These are phyloP conservation scores for Pseudomugil tenellus DNA, from an alignment of 2,797 vertebrate species.

Conservation along the genomic window DNA sequence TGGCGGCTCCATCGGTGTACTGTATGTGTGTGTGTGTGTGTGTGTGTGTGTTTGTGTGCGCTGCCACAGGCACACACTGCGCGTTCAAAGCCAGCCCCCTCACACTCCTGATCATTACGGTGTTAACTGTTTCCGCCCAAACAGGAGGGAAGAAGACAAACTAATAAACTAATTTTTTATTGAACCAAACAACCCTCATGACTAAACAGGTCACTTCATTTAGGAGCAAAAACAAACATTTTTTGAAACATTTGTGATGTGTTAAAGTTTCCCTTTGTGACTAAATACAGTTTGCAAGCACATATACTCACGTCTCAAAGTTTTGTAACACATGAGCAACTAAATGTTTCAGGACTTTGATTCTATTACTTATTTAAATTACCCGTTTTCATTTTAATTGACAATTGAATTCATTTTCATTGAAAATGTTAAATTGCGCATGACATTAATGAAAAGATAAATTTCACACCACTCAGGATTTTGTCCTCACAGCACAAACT, in stretches of 20 bases:
- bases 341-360: neutral
- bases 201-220: neutral
- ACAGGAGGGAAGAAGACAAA: slow-evolving; percentile 15
- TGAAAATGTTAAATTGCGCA: neutral
- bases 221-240: neutral
- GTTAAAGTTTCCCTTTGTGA: neutral
- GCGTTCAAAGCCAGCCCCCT: slow-evolving; percentile 80
- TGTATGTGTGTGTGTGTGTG: slow-evolving; percentile 55
- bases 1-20: slow-evolving; percentile 77
- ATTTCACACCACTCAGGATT: slow-evolving; percentile 54
- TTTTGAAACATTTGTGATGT: neutral
- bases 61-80: slow-evolving; percentile 64
- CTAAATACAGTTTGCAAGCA: neutral
- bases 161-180: slow-evolving; percentile 4
- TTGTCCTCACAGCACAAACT: slow-evolving; percentile 36
- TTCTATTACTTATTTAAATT: neutral
- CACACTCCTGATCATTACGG: slow-evolving; percentile 70
- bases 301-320: neutral
- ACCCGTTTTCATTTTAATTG: neutral
- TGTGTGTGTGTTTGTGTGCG: slow-evolving; percentile 24
- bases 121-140: slow-evolving; percentile 81
- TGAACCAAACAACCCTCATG: neutral
- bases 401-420: neutral
- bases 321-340: neutral
- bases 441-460: slow-evolving; percentile 10